Evolutionary conservation across 2,888 invertebrate species (phyloP), one percentile per base, ranked within the genome.

Genomic region (Branchipolynoe longqiensis): DNA sequence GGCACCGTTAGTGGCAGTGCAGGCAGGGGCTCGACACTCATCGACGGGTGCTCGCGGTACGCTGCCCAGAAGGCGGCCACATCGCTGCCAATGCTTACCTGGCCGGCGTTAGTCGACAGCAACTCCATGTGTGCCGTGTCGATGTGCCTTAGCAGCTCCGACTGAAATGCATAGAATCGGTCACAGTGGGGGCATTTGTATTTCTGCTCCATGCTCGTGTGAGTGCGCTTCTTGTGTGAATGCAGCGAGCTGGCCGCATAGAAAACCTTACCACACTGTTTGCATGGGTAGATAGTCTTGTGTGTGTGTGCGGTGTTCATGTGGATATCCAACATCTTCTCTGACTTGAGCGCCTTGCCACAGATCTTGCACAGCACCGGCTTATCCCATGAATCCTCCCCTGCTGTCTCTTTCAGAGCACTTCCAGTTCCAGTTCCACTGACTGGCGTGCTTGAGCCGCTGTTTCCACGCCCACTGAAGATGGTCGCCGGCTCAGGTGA

Each of bases 241-340:
- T 85, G 85, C n/a, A 85, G 85, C n/a, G 85, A 85, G 56, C 85
- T 85, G 62, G 85, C 81, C 0, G 85, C 85, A 36, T 85, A 85
- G 69, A 86, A 84, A 14, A 84, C 64, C 78, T 58, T 78, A 1
- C 84, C 83, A 48, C 82, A 86, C 56, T 81, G 59, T 25, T 84
- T 86, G 59, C 82, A 84, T 62, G 81, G 81, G 48, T 83, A 86
- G 78, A 87, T 86, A 28, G 84, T 74, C n/a, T 85, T 62, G 22
- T 84, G 64, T 1, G 88, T 85, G 86, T 92, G 91, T 0, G 86
- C 87, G 8, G 88, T 85, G 25, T 81, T 78, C 91, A 92, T 90
- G 85, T 92, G 91, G 4, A 90, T 88, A 36, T 88, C 87, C n/a
- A 91, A 84, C 64, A 87, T 81, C 18, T 87, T 88, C 81, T 81